Conservation (phyloP, 2,113 vertebrate genomes). For the Mastomys coucha region DNA sequence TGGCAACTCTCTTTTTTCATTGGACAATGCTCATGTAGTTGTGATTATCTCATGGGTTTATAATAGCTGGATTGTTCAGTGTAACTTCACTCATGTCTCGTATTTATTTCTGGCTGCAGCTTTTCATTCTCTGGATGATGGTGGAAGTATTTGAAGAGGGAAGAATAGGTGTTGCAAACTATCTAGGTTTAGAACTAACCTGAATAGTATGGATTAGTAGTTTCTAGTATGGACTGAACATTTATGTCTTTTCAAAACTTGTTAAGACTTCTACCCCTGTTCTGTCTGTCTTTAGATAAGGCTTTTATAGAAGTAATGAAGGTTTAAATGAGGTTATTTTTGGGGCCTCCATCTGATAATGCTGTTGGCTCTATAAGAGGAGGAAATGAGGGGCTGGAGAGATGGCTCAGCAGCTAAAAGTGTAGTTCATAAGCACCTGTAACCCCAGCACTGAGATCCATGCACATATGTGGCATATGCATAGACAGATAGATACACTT, state of each 20-base stretch:
- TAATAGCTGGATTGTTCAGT: neutral
- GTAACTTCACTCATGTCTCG: neutral
- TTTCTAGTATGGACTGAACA: neutral
- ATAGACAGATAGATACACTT: neutral
- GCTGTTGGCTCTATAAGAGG: neutral
- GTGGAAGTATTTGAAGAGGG: neutral
- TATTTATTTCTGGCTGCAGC: neutral
- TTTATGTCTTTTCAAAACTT: constrained; percentile 12
- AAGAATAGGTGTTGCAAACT: constrained; percentile 8
- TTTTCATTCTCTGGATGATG: neutral
- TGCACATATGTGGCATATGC: too few species aligned
- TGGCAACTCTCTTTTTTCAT: neutral
- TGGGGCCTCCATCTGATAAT: neutral
- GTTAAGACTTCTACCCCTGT: neutral
- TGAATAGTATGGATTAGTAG: neutral
- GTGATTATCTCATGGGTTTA: neutral
- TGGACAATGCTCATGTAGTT: neutral
- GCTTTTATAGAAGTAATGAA: constrained; percentile 23
- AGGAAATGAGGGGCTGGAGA: neutral
- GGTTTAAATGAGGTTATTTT: constrained; percentile 23
- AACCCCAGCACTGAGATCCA: neutral
- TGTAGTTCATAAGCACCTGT: neutral
- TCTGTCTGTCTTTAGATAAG: constrained; percentile 17
- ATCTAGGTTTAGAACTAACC: constrained; percentile 10
- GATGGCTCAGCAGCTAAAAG: neutral